Base-by-base conservation (phyloP, 1,140 invertebrate genomes). In the Arctopsyche grandis region DNA sequence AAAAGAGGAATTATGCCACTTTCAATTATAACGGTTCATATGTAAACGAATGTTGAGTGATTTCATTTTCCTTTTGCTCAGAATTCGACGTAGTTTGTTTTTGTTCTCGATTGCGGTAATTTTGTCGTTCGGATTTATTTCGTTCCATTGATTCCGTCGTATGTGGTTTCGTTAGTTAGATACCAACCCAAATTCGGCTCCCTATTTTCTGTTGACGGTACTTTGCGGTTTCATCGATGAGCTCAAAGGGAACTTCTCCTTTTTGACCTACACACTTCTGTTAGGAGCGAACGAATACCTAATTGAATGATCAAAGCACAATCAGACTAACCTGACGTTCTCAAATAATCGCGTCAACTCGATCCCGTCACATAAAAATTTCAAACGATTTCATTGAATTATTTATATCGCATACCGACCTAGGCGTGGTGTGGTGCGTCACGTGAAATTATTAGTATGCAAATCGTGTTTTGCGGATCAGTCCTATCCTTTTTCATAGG, bases 401-500 rank as follows among this genome's bases (percentile, higher is more conserved):
- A 38, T 38, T 38, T 38, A 38, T 38, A 4, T 38, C 29, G 29
- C 7, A 38, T 38, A 38, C 7, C 29, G 1, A 38, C 29, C 7
- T 38, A 38, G 29, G 29, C 7, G 7, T 52, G 48, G 1, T 10
- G 16, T 14, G 48, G 10, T 16, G 12, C 10, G 48, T 26, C 24
- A 26, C 9, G 63, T 16, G 24, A 29, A 66, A 66, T 22, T 66
- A 22, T 66, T 66, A 66, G 63, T 66, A 66, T 66, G 63, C 63
- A 66, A 66, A 66, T 66, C 63, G 24, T 66, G 63, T 66, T 66
- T 66, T 66, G 63, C 24, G 63, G 63, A 66, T 29, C 24, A 14
- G 63, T 26, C 63, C 63, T 66, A 21, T 66, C 63, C 63, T 66
- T 66, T 66, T 66, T 66, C 63, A 66, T 66, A 66, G 63, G 63